A percentile compares a stretch with the other conserved stretches of the same genome.
Evolutionary conservation across 2,797 vertebrate genomes (phyloP).

Genomic region (Poeciliopsis infans): DNA sequence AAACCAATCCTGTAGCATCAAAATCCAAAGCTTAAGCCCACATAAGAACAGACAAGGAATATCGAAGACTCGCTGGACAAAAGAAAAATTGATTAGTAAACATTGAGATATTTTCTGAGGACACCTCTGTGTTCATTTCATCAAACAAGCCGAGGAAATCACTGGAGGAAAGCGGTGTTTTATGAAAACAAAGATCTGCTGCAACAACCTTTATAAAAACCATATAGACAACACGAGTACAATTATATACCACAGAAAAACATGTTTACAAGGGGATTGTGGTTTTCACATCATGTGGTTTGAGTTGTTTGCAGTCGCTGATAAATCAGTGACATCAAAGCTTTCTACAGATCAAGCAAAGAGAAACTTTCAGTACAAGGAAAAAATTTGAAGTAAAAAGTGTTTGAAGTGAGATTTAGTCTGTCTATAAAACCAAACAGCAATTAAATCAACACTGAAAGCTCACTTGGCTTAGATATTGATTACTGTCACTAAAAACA

Average conservation of each 20-base stretch:
- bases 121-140: conserved; percentile 21
- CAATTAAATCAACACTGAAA: neutral
- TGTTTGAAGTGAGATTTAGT: neutral
- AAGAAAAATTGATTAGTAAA: conserved; percentile 27
- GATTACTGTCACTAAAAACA: neutral
- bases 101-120: conserved; percentile 30
- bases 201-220: conserved; percentile 27
- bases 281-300: conserved; percentile 5
- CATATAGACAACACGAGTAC: conserved; percentile 24
- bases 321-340: conserved; percentile 8
- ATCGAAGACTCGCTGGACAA: conserved; percentile 35
- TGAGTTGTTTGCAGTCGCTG: conserved; percentile 2
- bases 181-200: conserved; percentile 32
- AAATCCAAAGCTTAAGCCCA: neutral
- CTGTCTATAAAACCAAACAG: neutral
- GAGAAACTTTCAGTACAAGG: neutral
- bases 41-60: conserved; percentile 28
- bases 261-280: conserved; percentile 18
- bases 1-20: conserved; percentile 36
- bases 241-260: conserved; percentile 1
- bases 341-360: neutral
- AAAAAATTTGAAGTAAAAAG: neutral
- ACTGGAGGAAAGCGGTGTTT: conserved; percentile 10
- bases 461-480: neutral
- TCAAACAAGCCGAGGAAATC: conserved; percentile 31